phyloP scores from a whole-genome alignment of 1,140 invertebrate genomes.

The Tribolium castaneum region DNA sequence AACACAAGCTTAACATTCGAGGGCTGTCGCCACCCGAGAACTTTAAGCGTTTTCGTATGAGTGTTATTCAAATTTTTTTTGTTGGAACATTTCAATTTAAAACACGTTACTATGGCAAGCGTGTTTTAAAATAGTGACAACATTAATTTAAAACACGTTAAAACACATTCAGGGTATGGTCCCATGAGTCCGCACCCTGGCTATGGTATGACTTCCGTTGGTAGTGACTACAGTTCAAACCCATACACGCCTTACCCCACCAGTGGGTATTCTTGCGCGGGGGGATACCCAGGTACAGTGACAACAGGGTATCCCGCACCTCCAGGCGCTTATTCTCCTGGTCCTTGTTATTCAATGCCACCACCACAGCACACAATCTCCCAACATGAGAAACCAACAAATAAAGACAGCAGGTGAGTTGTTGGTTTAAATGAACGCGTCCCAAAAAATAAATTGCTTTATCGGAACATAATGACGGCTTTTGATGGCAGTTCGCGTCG shows the following conservation, averaged over 20 bases:
- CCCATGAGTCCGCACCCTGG: conserved; percentile 85
- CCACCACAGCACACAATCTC: conserved; percentile 76
- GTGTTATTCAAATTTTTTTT: too few relatives aligned
- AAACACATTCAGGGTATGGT: conserved; percentile 77
- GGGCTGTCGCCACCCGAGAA: too few relatives aligned
- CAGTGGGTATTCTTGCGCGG: conserved; percentile 58
- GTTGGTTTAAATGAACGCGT: not conserved
- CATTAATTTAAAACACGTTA: too few relatives aligned
- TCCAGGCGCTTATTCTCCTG: conserved; percentile 78
- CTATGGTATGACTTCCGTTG: conserved; percentile 79
- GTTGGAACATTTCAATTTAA: too few relatives aligned
- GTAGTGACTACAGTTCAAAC: conserved; percentile 81
- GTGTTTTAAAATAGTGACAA: too few relatives aligned
- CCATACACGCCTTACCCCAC: conserved; percentile 74
- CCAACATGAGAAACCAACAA: conserved; percentile 75
- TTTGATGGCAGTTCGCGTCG: conserved; percentile 57
- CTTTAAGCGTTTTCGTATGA: too few relatives aligned
- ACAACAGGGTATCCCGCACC: conserved; percentile 72
- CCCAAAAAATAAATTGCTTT: not conserved
- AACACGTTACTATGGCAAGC: too few relatives aligned
- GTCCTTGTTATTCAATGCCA: conserved; percentile 85
- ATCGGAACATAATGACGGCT: conserved; percentile 20
- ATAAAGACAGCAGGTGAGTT: conserved; percentile 82
- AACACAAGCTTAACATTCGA: too few relatives aligned
- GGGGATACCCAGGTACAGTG: conserved; percentile 72